Evolutionary conservation across 2,888 invertebrate species (phyloP).

Genomic region (Thymelicus acteon): DNA sequence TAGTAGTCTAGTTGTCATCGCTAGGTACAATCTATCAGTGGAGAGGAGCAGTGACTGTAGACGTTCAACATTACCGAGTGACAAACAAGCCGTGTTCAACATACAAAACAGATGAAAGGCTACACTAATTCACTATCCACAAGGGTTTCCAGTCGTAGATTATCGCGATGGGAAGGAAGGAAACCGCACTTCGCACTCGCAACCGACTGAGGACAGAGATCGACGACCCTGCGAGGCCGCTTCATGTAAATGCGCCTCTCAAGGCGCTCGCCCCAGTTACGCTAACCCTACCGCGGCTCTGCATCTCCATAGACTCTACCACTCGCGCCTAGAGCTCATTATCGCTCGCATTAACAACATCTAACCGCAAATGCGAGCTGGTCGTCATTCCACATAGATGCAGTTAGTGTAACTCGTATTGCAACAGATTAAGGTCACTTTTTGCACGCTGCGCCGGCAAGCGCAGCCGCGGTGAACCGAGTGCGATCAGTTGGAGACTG

Average conservation of each 20-base stretch:
- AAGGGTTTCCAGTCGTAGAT: slow-evolving; percentile 33
- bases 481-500: slow-evolving; percentile 63
- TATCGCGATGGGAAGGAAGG: slow-evolving; percentile 67
- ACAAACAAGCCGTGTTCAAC: no score
- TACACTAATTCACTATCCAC: slow-evolving; percentile 23
- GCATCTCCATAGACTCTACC: not conserved
- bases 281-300: not conserved
- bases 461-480: slow-evolving; percentile 40
- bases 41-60: no score
- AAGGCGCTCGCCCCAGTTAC: slow-evolving; percentile 80
- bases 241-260: slow-evolving; percentile 77
- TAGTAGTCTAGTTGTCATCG: no score
- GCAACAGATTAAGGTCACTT: slow-evolving; percentile 31
- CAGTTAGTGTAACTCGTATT: slow-evolving; percentile 31
- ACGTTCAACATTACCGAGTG: no score
- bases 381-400: slow-evolving; percentile 28
- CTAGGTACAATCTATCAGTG: no score
- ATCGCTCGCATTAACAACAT: not conserved
- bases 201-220: slow-evolving; percentile 51
- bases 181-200: slow-evolving; percentile 61
- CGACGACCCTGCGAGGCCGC: slow-evolving; percentile 77
- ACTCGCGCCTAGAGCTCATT: not conserved
- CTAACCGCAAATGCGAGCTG: slow-evolving; percentile 5
- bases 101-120: slow-evolving; percentile 18
- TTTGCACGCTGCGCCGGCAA: slow-evolving; percentile 29